phyloP scores from a whole-genome alignment of 2,888 invertebrate genomes.

The Schizaphis graminum region DNA sequence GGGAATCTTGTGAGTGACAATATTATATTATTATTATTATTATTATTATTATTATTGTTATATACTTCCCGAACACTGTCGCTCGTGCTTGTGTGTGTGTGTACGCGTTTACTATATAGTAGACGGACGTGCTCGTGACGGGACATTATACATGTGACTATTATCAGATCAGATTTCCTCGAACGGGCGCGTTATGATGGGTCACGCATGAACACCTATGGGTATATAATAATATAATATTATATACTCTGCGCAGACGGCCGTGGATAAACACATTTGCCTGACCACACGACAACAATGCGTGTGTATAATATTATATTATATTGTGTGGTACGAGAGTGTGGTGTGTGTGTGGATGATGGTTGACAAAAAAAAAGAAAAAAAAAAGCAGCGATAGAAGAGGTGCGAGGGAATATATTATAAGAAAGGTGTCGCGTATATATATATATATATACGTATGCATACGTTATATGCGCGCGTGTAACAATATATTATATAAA shows the following conservation, averaged over 20 bases:
- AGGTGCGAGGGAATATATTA: neutral
- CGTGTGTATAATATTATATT: neutral
- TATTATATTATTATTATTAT: neutral
- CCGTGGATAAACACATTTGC: constrained; percentile 44
- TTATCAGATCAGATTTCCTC: constrained; percentile 63
- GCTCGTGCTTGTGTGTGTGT: neutral
- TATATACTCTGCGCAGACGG: neutral
- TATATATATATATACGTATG: neutral
- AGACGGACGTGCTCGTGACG: constrained; percentile 34
- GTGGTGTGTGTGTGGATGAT: neutral
- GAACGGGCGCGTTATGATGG: constrained; percentile 54
- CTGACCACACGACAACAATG: constrained; percentile 56
- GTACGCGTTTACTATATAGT: neutral
- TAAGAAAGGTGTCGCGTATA: constrained; percentile 23
- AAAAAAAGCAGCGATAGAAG: neutral
- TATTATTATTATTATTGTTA: neutral
- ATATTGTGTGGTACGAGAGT: neutral
- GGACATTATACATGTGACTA: constrained; percentile 23
- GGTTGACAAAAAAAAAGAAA: neutral
- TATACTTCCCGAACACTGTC: neutral
- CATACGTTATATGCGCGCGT: neutral
- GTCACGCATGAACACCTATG: constrained; percentile 60
- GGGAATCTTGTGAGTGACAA: neutral
- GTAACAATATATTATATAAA: constrained; percentile 33
- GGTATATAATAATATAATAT: neutral